Evolutionary conservation across 1,140 invertebrate genomes (phyloP).

Genomic region (Tetraneura akinire): DNA sequence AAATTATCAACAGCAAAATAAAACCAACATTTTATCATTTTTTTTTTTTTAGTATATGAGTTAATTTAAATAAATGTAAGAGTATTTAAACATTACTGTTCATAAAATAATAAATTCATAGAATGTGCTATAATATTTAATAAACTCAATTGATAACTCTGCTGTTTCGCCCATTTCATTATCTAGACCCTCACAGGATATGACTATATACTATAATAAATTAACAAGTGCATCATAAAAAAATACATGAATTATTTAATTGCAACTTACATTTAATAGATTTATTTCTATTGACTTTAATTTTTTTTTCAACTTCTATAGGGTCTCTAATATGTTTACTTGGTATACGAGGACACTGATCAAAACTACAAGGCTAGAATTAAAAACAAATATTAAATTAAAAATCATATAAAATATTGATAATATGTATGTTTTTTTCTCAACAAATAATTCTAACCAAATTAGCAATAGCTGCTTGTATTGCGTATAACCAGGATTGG

Average conservation of each 20-base stretch:
- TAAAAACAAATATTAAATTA: slow-evolving; percentile 25
- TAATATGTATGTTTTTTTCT: neutral
- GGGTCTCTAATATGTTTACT: neutral
- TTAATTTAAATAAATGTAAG: neutral
- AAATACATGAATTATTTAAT: neutral
- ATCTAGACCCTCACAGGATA: slow-evolving; percentile 46
- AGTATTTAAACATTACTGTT: slow-evolving; percentile 23
- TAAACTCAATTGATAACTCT: slow-evolving; percentile 46
- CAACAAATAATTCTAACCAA: slow-evolving; percentile 57
- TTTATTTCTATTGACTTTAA: slow-evolving; percentile 43
- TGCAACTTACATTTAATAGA: slow-evolving; percentile 38
- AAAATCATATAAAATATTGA: neutral
- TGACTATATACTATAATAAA: slow-evolving; percentile 23
- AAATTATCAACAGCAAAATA: slow-evolving; percentile 28
- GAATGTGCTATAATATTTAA: neutral
- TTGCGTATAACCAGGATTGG: slow-evolving; percentile 63
- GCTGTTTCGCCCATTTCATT: slow-evolving; percentile 43
- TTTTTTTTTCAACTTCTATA: slow-evolving; percentile 23
- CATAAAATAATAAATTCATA: slow-evolving; percentile 8
- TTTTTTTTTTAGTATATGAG: neutral
- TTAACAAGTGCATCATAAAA: slow-evolving; percentile 34
- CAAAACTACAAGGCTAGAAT: slow-evolving; percentile 45
- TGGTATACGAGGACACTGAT: slow-evolving; percentile 35
- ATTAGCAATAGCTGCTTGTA: slow-evolving; percentile 61
- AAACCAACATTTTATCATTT: slow-evolving; percentile 3